These are phyloP conservation scores for Cygnus atratus DNA, from an alignment of 2,113 vertebrate species.

Conservation along the genomic window DNA sequence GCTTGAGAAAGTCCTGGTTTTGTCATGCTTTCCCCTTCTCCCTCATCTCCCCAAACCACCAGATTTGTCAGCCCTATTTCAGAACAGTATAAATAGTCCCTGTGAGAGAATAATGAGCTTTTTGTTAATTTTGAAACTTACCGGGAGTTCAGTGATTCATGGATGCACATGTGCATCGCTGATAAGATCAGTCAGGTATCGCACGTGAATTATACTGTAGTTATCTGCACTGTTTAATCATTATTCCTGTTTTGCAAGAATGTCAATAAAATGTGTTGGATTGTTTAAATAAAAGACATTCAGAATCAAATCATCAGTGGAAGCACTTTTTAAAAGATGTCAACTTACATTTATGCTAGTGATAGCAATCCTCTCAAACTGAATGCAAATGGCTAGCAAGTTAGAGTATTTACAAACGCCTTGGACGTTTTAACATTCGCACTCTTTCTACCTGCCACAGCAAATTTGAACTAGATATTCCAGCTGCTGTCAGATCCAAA, in stretches of 20 bases:
- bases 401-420: slow-evolving; percentile 75
- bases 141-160: slow-evolving; percentile 1
- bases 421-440: slow-evolving; percentile 66
- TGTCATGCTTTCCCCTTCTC: neutral
- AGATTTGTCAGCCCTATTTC: neutral
- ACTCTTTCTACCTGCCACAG: slow-evolving; percentile 76
- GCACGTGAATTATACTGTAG: slow-evolving; percentile 28
- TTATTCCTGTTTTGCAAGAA: slow-evolving; percentile 59
- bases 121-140: slow-evolving; percentile 51
- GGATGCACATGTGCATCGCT: neutral
- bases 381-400: slow-evolving; percentile 71
- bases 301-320: slow-evolving; percentile 64
- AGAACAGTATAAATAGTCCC: neutral
- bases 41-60: neutral
- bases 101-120: neutral
- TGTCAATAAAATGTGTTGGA: slow-evolving; percentile 65
- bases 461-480: slow-evolving; percentile 73
- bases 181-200: slow-evolving; percentile 51
- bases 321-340: slow-evolving; percentile 69
- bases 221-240: slow-evolving; percentile 64
- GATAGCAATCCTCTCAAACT: slow-evolving; percentile 59
- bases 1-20: neutral
- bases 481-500: slow-evolving; percentile 78
- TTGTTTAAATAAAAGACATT: slow-evolving; percentile 69
- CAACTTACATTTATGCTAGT: slow-evolving; percentile 66